Evolutionary conservation across 2,113 vertebrate genomes (phyloP).

Genomic region (Microcebus griseorufus): DNA sequence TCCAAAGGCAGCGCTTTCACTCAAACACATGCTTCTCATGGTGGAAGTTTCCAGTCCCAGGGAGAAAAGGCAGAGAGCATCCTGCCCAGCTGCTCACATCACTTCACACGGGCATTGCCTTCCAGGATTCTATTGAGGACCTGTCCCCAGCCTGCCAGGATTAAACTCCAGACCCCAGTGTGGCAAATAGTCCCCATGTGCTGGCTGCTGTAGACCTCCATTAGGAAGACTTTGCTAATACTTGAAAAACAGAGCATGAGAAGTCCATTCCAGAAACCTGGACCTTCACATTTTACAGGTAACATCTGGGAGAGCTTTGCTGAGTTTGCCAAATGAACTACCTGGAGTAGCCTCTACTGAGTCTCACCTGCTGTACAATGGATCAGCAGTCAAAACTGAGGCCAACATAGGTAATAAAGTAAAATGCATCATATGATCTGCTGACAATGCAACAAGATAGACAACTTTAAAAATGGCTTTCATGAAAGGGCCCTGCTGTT

Average conservation of each 20-base stretch:
- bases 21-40: background rate
- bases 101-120: background rate
- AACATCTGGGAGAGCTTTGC: slow-evolving; percentile 4
- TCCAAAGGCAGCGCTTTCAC: background rate
- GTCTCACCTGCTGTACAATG: background rate
- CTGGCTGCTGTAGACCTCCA: background rate
- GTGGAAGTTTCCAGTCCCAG: background rate
- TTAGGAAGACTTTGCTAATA: background rate
- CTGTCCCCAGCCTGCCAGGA: background rate
- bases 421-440: background rate
- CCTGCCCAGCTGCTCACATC: too few relatives aligned
- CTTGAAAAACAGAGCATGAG: background rate
- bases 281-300: background rate
- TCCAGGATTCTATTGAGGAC: too few relatives aligned
- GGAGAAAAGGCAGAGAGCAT: background rate
- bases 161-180: background rate
- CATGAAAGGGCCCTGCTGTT: background rate
- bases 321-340: background rate
- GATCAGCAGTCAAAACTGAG: background rate
- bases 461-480: background rate
- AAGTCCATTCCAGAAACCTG: background rate
- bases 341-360: background rate
- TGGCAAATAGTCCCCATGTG: background rate
- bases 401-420: background rate
- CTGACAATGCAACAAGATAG: background rate